A percentile compares a stretch with the other conserved stretches of the same genome.
Evolutionary conservation across 64 coral and sea anemone species (phyloP).

Genomic region (Pachyseris speciosa): DNA sequence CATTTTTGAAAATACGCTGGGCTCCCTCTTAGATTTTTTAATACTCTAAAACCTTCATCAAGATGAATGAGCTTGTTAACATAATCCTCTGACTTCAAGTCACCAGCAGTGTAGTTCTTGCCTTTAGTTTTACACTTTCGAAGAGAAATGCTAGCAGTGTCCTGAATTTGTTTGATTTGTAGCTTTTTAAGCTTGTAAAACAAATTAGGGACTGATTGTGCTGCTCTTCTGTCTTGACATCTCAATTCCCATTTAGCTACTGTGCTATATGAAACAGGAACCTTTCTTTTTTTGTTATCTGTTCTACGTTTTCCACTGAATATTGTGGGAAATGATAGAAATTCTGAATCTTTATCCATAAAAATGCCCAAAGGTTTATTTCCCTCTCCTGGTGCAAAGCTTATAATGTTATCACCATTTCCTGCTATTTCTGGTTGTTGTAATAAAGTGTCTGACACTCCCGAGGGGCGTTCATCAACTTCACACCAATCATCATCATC

Average conservation of each 20-base stretch:
- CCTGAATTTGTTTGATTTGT: conserved; percentile 71
- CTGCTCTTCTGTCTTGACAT: conserved; percentile 73
- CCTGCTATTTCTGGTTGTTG: conserved; percentile 47
- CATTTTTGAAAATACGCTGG: conserved; percentile 73
- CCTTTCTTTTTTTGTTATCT: conserved; percentile 34
- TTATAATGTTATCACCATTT: conserved; percentile 61
- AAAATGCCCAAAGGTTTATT: conserved; percentile 74
- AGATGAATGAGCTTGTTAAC: conserved; percentile 72
- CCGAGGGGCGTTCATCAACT: conserved; percentile 51
- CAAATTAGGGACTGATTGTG: conserved; percentile 48
- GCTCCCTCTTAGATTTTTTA: conserved; percentile 68
- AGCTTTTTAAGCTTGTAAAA: conserved; percentile 79
- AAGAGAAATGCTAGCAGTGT: conserved; percentile 60
- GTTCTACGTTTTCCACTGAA: conserved; percentile 74
- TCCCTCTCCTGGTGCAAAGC: conserved; percentile 76
- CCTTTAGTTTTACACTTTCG: conserved; percentile 87
- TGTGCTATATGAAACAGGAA: conserved; percentile 78
- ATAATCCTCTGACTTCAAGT: conserved; percentile 65
- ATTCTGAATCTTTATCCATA: conserved; percentile 80
- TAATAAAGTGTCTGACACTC: conserved; percentile 46
- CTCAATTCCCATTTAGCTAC: conserved; percentile 73
- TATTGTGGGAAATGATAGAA: conserved; percentile 79
- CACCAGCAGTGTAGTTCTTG: conserved; percentile 66
- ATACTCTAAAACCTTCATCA: conserved; percentile 77
- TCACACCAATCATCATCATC: conserved; percentile 60